Conservation (phyloP, 1,140 invertebrate genomes). For the Bathynomus jamesi region DNA sequence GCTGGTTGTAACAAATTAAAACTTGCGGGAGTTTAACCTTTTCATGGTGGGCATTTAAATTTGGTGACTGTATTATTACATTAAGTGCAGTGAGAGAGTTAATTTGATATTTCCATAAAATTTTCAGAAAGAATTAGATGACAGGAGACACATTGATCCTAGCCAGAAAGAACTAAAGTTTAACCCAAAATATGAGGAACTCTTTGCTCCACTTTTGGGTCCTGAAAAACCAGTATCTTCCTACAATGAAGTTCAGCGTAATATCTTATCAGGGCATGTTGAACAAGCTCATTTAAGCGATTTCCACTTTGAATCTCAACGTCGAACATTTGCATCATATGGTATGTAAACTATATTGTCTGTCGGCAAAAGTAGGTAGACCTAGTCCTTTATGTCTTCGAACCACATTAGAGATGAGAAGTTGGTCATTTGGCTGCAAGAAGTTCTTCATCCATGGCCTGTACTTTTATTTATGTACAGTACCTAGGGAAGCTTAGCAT, state of each 20-base stretch:
- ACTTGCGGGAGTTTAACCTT: not conserved
- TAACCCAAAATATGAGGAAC: conserved; percentile 93
- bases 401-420: no score
- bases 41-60: not conserved
- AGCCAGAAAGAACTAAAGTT: conserved; percentile 68
- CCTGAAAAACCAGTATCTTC: conserved; percentile 85
- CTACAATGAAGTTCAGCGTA: conserved; percentile 76
- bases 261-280: conserved; percentile 88
- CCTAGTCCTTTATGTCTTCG: no score
- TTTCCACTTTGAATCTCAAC: conserved; percentile 97
- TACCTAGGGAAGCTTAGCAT: no score
- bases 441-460: no score
- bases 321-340: conserved; percentile 87
- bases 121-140: conserved; percentile 34
- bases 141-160: conserved; percentile 56
- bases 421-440: no score
- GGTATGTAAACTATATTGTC: conserved; percentile 48
- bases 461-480: no score
- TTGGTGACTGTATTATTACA: not conserved
- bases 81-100: not conserved
- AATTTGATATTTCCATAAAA: not conserved
- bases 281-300: conserved; percentile 91
- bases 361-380: not conserved
- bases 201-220: conserved; percentile 84
- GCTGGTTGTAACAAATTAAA: not conserved